Base-by-base conservation (phyloP, 2,888 invertebrate species). In the Yponomeuta plumbellus region DNA sequence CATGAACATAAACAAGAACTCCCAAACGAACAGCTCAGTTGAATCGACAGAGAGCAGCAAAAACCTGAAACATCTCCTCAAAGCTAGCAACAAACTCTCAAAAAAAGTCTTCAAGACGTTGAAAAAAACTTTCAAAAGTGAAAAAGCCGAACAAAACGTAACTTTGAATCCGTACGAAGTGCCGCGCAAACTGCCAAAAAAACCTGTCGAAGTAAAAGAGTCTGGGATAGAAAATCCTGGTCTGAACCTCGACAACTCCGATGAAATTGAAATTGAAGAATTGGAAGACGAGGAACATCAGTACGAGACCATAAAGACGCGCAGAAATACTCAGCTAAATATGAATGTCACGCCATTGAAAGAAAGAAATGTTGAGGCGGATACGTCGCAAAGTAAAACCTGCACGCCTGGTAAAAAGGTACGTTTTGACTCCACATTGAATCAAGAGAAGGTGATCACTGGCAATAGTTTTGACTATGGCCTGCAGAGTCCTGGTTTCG, bases 141-240 rank as follows among this genome's bases (percentile, higher is more conserved):
- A 91, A 0, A 92, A 91, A 74, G 69, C 71, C 0, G 85, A 81
- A 4, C 75, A 75, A 1, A 85, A 86, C 44, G 57, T 70, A 0
- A 83, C 86, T 10, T 67, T 84, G 2, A 92, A 92, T 66, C 92
- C 91, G 0, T 92, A 91, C 69, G 92, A 92, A 80, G 91, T 92
- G 0, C 85, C 91, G 0, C 70, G 92, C 5, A 90, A 91, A 72
- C 71, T 72, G 0, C 76, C 83, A 0, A 89, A 89, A 71, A 78
- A 74, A 3, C 88, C 85, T 72, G 69, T 71, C 1, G 73, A 74
- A 3, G 71, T 76, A 0, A 85, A 83, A 72, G 86, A 85, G n/a
- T 73, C 84, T 0, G 91, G 91, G 0, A 88, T 92, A 17, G 89
- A 89, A 67, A 92, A 92, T 71, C 92, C 89, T 0, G 87, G 79